Conservation (phyloP, 2,797 vertebrate genomes). For the Mus caroli region DNA sequence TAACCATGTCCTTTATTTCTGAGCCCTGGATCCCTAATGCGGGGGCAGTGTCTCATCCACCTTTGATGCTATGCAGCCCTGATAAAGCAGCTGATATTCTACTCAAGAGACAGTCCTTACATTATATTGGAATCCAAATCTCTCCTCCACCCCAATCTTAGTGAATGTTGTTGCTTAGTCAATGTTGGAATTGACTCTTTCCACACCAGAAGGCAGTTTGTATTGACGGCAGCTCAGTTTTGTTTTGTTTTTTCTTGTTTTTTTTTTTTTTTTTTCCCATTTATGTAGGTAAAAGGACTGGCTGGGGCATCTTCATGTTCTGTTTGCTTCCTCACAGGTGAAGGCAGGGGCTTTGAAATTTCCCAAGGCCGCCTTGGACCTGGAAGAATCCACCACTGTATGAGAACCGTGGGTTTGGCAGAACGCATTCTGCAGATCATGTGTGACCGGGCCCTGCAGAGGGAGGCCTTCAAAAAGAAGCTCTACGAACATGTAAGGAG, state of each 20-base stretch:
- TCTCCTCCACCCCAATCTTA: neutral
- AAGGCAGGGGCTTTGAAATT: conserved; percentile 96
- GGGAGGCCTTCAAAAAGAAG: conserved; percentile 93
- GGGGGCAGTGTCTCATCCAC: neutral
- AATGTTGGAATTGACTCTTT: neutral
- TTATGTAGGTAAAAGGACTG: neutral
- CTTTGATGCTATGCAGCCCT: neutral
- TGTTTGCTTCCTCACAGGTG: conserved; percentile 88
- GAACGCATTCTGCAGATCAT: conserved; percentile 93
- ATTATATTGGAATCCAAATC: neutral
- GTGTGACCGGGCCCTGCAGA: conserved; percentile 91
- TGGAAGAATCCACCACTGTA: conserved; percentile 96
- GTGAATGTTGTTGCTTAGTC: neutral
- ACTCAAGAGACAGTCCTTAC: neutral
- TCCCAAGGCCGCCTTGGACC: conserved; percentile 96
- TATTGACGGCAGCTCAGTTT: neutral
- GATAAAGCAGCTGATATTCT: neutral
- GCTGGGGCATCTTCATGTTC: neutral
- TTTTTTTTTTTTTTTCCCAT: neutral
- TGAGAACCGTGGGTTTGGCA: conserved; percentile 93
- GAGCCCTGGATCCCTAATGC: neutral
- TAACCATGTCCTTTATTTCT: neutral
- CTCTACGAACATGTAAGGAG: conserved; percentile 94
- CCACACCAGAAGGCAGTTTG: neutral
- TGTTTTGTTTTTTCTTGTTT: no score